phyloP scores from a whole-genome alignment of 1,140 invertebrate species.

The Drosophila prosaltans region DNA sequence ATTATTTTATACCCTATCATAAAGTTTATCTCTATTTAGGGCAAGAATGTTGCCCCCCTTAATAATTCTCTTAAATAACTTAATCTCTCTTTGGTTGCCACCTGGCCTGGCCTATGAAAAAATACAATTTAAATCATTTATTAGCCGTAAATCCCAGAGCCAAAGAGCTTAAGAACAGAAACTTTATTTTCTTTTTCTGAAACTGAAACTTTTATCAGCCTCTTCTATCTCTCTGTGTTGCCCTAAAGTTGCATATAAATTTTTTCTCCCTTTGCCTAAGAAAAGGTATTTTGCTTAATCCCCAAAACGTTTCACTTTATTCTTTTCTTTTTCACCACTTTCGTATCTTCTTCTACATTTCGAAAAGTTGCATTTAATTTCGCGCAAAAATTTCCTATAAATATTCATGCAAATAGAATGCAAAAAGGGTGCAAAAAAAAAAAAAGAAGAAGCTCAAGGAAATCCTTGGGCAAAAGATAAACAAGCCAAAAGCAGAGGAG shows the following conservation, averaged over 20 bases:
- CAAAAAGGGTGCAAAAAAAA: slow-evolving; percentile 15
- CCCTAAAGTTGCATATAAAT: slow-evolving; percentile 57
- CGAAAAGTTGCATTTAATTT: slow-evolving; percentile 51
- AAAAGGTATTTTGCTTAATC: slow-evolving; percentile 65
- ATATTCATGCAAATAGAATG: slow-evolving; percentile 71
- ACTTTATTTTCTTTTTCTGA: slow-evolving; percentile 38
- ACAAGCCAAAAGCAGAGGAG: slow-evolving; percentile 28
- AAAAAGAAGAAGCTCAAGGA: slow-evolving; percentile 12
- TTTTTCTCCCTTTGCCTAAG: slow-evolving; percentile 18
- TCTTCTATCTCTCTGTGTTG: slow-evolving; percentile 33
- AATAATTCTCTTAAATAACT: neutral
- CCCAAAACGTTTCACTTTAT: slow-evolving; percentile 20
- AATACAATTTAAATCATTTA: slow-evolving; percentile 53
- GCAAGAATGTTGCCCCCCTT: neutral
- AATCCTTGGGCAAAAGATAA: slow-evolving; percentile 47
- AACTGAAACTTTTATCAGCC: slow-evolving; percentile 30
- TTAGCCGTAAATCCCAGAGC: slow-evolving; percentile 39
- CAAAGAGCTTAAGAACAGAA: slow-evolving; percentile 40
- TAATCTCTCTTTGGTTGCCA: slow-evolving; percentile 8
- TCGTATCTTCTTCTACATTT: slow-evolving; percentile 22
- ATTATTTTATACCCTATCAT: too few relatives aligned
- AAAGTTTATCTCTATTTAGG: too few relatives aligned
- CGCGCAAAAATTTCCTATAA: slow-evolving; percentile 59
- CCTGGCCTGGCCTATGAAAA: neutral
- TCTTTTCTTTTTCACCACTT: neutral